These are phyloP conservation scores for Clytia hemisphaerica DNA, from an alignment of 30 jellyfish, hydroid and myxozoan species.

Conservation along the genomic window DNA sequence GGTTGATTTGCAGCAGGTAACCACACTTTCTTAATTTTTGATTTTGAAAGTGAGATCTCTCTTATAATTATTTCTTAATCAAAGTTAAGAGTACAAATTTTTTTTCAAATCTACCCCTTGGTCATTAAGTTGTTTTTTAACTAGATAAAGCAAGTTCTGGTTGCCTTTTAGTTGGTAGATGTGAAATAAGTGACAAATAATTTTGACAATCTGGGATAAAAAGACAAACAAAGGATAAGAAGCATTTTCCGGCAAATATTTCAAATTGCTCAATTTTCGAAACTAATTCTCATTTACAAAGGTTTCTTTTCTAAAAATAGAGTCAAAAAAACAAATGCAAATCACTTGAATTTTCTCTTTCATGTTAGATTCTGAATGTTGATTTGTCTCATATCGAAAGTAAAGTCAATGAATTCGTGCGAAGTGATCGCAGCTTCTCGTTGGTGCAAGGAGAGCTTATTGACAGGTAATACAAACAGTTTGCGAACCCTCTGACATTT, in stretches of 20 bases:
- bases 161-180: no score
- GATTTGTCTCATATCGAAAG: slow-evolving; percentile 84
- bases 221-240: no score
- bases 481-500: no score
- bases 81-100: no score
- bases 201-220: no score
- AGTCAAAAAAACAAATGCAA: background rate
- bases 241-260: no score
- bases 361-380: slow-evolving; percentile 60
- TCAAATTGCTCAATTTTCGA: no score
- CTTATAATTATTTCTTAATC: background rate
- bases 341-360: background rate
- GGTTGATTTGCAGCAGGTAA: slow-evolving; percentile 95
- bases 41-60: background rate
- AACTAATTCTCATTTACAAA: no score
- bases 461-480: slow-evolving; percentile 49
- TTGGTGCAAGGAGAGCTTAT: slow-evolving; percentile 82
- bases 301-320: no score
- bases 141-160: no score
- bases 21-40: background rate
- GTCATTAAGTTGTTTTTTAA: background rate
- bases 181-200: no score
- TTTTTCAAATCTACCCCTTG: no score
- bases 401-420: slow-evolving; percentile 73
- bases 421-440: slow-evolving; percentile 62